phyloP scores from a whole-genome alignment of 2,888 invertebrate species.

The Agrilus cyanescens region DNA sequence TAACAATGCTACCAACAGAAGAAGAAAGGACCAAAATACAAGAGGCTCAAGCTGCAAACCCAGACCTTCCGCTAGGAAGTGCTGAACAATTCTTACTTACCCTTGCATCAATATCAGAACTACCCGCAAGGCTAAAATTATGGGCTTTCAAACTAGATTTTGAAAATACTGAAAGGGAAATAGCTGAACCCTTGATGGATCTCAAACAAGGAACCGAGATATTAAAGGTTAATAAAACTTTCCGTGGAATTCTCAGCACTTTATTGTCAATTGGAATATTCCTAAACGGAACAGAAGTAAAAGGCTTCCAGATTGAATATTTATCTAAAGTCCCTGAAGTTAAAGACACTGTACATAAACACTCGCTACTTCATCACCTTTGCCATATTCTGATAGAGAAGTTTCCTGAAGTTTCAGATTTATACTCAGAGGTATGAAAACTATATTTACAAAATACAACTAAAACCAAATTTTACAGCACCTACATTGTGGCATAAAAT shows the following conservation, averaged over 20 bases:
- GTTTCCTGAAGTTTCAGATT: conserved; percentile 88
- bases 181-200: conserved; percentile 98
- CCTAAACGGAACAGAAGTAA: conserved; percentile 83
- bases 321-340: conserved; percentile 96
- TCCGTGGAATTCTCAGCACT: conserved; percentile 87
- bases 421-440: conserved; percentile 81
- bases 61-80: conserved; percentile 82
- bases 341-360: conserved; percentile 98
- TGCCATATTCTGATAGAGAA: conserved; percentile 97
- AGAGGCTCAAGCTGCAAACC: conserved; percentile 87
- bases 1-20: conserved; percentile 95
- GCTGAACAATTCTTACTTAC: conserved; percentile 98
- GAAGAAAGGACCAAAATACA: conserved; percentile 85
- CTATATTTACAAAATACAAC: background rate
- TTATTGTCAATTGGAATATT: conserved; percentile 93
- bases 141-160: conserved; percentile 99
- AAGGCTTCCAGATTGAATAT: conserved; percentile 96
- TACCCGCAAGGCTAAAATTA: conserved; percentile 82
- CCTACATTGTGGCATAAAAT: conserved; percentile 1
- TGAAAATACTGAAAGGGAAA: conserved; percentile 94
- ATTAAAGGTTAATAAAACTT: conserved; percentile 82
- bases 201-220: conserved; percentile 93
- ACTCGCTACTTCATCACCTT: conserved; percentile 92
- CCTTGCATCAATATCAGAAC: conserved; percentile 87
- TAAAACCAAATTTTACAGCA: background rate